phyloP scores from a whole-genome alignment of 1,140 invertebrate genomes.

The Scylla paramamosain region DNA sequence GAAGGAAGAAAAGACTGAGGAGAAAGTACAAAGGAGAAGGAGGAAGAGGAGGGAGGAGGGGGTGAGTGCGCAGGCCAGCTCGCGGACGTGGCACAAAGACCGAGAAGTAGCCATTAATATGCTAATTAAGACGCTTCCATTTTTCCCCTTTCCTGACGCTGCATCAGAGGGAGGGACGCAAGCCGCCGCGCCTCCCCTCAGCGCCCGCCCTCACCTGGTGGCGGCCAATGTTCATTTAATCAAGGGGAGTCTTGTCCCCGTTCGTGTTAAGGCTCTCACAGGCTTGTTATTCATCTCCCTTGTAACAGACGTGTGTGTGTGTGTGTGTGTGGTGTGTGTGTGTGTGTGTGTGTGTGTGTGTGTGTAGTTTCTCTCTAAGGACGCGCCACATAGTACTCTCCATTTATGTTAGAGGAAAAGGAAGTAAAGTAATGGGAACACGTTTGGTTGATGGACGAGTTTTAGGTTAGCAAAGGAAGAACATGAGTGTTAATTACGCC shows the following conservation, averaged over 20 bases:
- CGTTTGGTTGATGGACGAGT: too few relatives aligned
- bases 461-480: too few relatives aligned
- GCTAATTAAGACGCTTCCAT: constrained; percentile 39
- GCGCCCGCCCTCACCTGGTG: neutral
- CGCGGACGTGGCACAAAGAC: constrained; percentile 36
- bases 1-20: neutral
- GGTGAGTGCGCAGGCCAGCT: neutral
- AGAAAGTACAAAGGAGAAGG: neutral
- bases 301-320: neutral
- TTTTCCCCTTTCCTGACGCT: constrained; percentile 16
- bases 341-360: too few relatives aligned
- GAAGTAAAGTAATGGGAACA: too few relatives aligned
- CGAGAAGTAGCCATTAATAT: constrained; percentile 58
- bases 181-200: neutral
- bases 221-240: neutral
- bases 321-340: too few relatives aligned
- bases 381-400: neutral
- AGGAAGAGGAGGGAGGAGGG: neutral
- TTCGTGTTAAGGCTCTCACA: neutral
- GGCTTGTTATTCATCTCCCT: constrained; percentile 1
- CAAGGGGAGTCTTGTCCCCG: neutral
- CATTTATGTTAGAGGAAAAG: too few relatives aligned
- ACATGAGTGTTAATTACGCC: too few relatives aligned
- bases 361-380: neutral
- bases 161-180: neutral